phyloP scores from a whole-genome alignment of 2,888 invertebrate species.

The Lithosia quadra region DNA sequence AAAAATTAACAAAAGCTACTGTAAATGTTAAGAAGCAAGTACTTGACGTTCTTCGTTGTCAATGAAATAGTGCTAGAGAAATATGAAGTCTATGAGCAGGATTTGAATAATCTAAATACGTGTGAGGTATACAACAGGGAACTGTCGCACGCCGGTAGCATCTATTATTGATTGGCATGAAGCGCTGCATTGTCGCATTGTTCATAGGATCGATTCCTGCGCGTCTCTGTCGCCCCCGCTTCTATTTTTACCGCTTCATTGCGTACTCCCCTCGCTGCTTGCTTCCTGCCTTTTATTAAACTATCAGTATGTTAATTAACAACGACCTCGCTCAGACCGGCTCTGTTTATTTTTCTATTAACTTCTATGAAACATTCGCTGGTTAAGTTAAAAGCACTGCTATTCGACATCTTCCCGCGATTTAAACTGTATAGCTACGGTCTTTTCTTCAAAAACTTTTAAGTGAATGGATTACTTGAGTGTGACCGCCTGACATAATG shows the following conservation, averaged over 20 bases:
- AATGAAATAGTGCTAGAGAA: neutral
- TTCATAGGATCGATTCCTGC: constrained; percentile 80
- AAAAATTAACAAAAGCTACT: neutral
- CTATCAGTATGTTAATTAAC: constrained; percentile 87
- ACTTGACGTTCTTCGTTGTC: constrained; percentile 9
- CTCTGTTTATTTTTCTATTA: constrained; percentile 82
- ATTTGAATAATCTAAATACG: constrained; percentile 37
- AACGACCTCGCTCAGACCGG: constrained; percentile 77
- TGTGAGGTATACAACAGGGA: constrained; percentile 32
- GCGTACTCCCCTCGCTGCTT: constrained; percentile 83
- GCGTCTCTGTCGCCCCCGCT: constrained; percentile 78
- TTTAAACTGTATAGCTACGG: constrained; percentile 47
- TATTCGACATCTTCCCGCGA: constrained; percentile 49
- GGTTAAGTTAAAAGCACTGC: constrained; percentile 70
- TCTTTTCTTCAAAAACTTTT: constrained; percentile 40
- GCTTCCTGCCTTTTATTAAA: constrained; percentile 87
- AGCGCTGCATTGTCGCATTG: constrained; percentile 76
- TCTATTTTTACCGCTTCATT: constrained; percentile 87
- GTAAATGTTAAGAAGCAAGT: neutral
- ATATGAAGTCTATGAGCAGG: constrained; percentile 25
- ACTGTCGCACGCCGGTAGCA: constrained; percentile 51
- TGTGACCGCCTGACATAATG: constrained; percentile 52
- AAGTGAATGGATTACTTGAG: constrained; percentile 20
- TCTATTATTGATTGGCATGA: constrained; percentile 80
- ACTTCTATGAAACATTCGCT: constrained; percentile 71